Conservation (phyloP, 2,888 invertebrate genomes). For the Heliconius hortense region DNA sequence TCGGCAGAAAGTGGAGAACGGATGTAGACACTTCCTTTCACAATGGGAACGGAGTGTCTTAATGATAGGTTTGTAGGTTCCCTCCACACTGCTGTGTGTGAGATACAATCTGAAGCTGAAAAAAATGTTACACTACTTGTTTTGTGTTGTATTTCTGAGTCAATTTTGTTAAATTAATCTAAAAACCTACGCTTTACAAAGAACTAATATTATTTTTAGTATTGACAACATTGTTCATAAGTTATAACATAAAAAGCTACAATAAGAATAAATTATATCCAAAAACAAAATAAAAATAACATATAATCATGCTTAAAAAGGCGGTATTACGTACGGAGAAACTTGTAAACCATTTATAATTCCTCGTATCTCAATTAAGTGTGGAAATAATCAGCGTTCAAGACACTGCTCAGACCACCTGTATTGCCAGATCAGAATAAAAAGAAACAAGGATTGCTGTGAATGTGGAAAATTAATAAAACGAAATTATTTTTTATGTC, state of each 20-base stretch:
- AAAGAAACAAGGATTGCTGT: not conserved
- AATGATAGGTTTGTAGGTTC: too few species aligned
- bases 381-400: constrained; percentile 8
- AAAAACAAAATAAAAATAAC: constrained; percentile 3
- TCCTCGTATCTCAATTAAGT: constrained; percentile 27
- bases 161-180: too few species aligned
- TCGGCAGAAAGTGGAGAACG: too few species aligned
- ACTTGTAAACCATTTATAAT: constrained; percentile 23
- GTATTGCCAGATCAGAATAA: constrained; percentile 16
- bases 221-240: not conserved
- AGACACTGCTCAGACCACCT: constrained; percentile 3
- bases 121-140: too few species aligned
- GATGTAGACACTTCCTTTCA: too few species aligned
- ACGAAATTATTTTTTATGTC: not conserved
- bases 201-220: not conserved
- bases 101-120: too few species aligned
- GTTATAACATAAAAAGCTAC: not conserved
- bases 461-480: not conserved
- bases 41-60: too few species aligned
- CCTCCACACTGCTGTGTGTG: too few species aligned
- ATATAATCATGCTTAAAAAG: constrained; percentile 20
- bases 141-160: too few species aligned
- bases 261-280: not conserved
- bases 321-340: constrained; percentile 5
- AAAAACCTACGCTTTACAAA: not conserved